Evolutionary conservation across 2,113 vertebrate genomes (phyloP).

Genomic region (Leucoraja erinaceus): DNA sequence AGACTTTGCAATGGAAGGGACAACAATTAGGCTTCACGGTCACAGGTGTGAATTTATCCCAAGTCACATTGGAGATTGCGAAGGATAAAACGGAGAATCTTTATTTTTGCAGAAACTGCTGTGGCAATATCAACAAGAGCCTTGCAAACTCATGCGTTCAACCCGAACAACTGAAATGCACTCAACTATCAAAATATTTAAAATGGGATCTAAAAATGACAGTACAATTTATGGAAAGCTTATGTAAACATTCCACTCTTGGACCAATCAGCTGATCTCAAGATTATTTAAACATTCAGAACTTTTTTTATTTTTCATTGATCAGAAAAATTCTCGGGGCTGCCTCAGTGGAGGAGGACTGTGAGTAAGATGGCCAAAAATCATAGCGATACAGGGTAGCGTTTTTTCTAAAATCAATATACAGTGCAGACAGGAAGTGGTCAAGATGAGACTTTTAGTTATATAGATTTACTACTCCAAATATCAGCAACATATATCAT

Average conservation of each 20-base stretch:
- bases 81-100: not conserved
- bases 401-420: too few relatives aligned
- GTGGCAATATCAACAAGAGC: not conserved
- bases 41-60: not conserved
- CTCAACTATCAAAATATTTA: not conserved
- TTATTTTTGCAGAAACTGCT: slow-evolving; percentile 8
- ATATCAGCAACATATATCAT: not conserved
- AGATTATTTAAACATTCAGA: too few relatives aligned
- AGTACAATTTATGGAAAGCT: not conserved
- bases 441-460: too few relatives aligned
- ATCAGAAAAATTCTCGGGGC: too few relatives aligned
- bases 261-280: too few relatives aligned
- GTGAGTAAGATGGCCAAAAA: too few relatives aligned
- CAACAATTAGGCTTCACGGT: not conserved
- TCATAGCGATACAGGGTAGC: too few relatives aligned
- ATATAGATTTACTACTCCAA: too few relatives aligned
- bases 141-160: not conserved
- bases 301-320: too few relatives aligned
- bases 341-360: too few relatives aligned
- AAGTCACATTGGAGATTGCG: not conserved
- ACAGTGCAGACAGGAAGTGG: too few relatives aligned
- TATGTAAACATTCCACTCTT: not conserved
- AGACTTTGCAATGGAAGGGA: not conserved
- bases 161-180: not conserved
- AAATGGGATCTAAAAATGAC: slow-evolving; percentile 2